Conservation (phyloP, 2,888 invertebrate species). For the Entomobrya proxima region DNA sequence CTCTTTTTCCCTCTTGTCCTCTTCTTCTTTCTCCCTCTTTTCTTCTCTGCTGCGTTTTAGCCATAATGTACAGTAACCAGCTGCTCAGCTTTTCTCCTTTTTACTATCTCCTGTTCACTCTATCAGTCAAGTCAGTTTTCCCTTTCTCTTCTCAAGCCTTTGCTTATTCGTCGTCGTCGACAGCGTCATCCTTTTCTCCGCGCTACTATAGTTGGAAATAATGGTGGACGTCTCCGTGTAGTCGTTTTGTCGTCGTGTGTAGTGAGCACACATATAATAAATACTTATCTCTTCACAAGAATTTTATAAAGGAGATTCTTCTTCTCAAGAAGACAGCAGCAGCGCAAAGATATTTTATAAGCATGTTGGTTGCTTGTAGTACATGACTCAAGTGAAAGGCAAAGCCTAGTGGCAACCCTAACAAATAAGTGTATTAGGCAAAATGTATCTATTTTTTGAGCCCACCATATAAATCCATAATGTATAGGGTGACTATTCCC, state of each 20-base stretch:
- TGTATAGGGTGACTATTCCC: neutral
- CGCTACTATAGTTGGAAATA: neutral
- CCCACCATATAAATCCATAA: conserved; percentile 19
- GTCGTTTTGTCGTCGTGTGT: conserved; percentile 35
- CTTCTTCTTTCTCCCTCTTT: conserved; percentile 7
- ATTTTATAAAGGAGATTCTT: conserved; percentile 51
- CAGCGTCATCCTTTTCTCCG: neutral
- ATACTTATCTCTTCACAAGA: conserved; percentile 61
- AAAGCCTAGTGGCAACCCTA: conserved; percentile 52
- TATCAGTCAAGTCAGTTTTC: neutral
- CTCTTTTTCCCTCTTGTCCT: conserved; percentile 13
- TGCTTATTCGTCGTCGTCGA: conserved; percentile 5
- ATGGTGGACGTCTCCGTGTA: neutral
- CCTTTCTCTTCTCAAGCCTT: conserved; percentile 23
- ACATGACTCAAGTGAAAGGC: conserved; percentile 47
- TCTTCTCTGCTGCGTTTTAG: conserved; percentile 4
- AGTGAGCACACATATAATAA: conserved; percentile 53
- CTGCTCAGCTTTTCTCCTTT: conserved; percentile 28
- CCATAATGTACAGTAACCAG: conserved; percentile 35
- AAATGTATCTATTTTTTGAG: neutral
- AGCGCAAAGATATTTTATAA: neutral
- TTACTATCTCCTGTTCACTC: conserved; percentile 29
- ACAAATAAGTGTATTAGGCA: neutral
- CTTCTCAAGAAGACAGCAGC: conserved; percentile 23
- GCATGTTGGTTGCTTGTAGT: conserved; percentile 13